Evolutionary conservation across 2,113 vertebrate genomes (phyloP).

Genomic region (Saccopteryx leptura): DNA sequence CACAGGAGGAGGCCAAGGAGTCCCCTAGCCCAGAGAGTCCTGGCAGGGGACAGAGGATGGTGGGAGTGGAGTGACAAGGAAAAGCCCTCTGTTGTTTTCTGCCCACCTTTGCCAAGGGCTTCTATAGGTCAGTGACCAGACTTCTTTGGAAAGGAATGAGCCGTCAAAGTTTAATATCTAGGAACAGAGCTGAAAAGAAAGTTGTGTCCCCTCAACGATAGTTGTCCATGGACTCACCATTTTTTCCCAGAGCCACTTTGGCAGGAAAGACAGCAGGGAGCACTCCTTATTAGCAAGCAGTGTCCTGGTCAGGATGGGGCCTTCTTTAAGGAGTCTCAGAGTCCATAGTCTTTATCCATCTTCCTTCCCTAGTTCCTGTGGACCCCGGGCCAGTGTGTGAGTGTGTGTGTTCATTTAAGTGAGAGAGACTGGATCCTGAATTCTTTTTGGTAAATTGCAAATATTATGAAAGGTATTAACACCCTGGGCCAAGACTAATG

Average conservation of each 20-base stretch:
- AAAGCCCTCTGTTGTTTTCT: neutral
- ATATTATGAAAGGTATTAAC: slow-evolving; percentile 60
- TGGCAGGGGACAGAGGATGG: neutral
- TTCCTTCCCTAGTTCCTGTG: neutral
- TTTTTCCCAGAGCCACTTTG: neutral
- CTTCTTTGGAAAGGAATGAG: neutral
- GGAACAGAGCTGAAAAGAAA: slow-evolving; percentile 17
- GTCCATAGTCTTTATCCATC: neutral
- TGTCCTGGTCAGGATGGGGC: neutral
- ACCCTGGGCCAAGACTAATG: slow-evolving; percentile 76
- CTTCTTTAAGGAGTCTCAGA: neutral
- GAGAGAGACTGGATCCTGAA: neutral
- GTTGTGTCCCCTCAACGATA: neutral
- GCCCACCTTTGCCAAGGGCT: neutral
- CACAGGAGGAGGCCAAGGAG: neutral
- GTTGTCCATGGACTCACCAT: neutral
- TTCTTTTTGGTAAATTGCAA: slow-evolving; percentile 63
- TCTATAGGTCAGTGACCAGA: neutral
- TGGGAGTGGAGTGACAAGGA: neutral
- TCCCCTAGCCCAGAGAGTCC: neutral
- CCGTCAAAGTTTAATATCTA: neutral
- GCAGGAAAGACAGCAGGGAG: neutral
- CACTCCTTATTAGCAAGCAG: neutral
- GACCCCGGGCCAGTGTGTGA: neutral
- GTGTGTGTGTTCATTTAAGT: neutral